phyloP scores from a whole-genome alignment of 1,140 invertebrate genomes.

The Gryllus bimaculatus region DNA sequence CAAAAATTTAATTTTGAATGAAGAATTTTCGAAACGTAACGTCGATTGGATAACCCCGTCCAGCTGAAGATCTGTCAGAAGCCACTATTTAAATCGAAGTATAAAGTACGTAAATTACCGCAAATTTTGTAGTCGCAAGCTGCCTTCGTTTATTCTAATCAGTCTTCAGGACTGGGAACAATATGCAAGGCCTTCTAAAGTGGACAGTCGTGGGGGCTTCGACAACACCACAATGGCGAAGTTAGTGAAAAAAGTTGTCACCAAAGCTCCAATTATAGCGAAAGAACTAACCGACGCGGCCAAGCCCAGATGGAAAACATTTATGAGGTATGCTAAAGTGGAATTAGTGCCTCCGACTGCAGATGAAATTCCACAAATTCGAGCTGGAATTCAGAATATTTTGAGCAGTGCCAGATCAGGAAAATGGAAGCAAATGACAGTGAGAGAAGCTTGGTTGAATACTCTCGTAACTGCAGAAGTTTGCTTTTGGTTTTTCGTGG shows the following conservation, averaged over 20 bases:
- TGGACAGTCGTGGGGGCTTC: too few species aligned
- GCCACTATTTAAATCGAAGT: too few species aligned
- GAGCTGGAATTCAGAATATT: conserved; percentile 59
- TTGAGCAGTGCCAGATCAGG: conserved; percentile 58
- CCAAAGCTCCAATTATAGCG: background rate
- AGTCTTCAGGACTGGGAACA: too few species aligned
- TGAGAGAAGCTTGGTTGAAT: conserved; percentile 84
- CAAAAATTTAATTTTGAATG: too few species aligned
- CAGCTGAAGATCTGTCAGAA: too few species aligned
- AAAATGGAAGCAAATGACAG: conserved; percentile 72
- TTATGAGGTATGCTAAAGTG: conserved; percentile 83
- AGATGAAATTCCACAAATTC: conserved; percentile 74
- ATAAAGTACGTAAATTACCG: too few species aligned
- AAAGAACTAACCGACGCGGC: background rate
- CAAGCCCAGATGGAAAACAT: conserved; percentile 36
- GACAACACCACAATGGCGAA: background rate
- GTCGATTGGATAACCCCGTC: too few species aligned
- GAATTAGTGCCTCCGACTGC: conserved; percentile 83
- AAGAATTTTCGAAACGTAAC: too few species aligned
- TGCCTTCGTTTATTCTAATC: too few species aligned
- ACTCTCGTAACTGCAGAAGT: conserved; percentile 80
- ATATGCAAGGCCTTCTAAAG: too few species aligned
- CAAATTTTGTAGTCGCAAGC: too few species aligned
- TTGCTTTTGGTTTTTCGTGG: conserved; percentile 89
- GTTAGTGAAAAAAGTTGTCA: background rate